Base-by-base conservation (phyloP, 2,797 vertebrate species). In the Sciaenops ocellatus region DNA sequence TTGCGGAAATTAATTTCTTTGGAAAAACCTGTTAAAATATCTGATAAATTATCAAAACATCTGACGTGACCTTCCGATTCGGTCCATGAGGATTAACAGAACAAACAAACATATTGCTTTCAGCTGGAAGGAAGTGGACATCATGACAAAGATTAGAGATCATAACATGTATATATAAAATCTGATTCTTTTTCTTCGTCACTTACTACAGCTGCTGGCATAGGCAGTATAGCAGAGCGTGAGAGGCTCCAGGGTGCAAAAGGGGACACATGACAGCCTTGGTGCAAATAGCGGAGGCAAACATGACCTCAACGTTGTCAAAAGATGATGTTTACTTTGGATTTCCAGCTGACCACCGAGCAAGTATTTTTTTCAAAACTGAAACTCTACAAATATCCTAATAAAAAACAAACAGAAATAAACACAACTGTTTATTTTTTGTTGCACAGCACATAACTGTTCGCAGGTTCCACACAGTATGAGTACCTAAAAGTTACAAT, bases 1-100 rank as follows among this genome's bases (percentile, higher is more conserved):
- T 5, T 20, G 11, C 2, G 28, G 60, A 83, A 59, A 84, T 83
- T 1, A 41, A 52, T 54, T 69, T 64, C 5, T 72, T 47, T 47
- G 64, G 69, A 64, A 76, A 83, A 72, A 73, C 51, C 38, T 64
- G 26, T 57, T 38, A 38, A 38, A 38, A 16, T 11, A 12, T 72
- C 24, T 64, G 4, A 75, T 18, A 75, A 69, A 82, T 13, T n/a
- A 2, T 52, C 24, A 28, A 46, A 76, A 56, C 26, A 18, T 75
- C 51, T 73, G 15, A 28, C 0, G 3, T 48, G 54, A 82, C 62
- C 69, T 34, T 85, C 28, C 3, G 2, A 62, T 67, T 56, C 13
- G 8, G 1, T 57, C 57, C 61, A 4, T 4, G 15, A 51, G 42
- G 48, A 62, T 71, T 12, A 52, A 41, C n/a, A 34, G 15, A 46